A percentile compares a stretch with the other conserved stretches of the same genome.
Evolutionary conservation across 2,797 vertebrate genomes (phyloP).

Genomic region (Pangasius mekongensis): DNA sequence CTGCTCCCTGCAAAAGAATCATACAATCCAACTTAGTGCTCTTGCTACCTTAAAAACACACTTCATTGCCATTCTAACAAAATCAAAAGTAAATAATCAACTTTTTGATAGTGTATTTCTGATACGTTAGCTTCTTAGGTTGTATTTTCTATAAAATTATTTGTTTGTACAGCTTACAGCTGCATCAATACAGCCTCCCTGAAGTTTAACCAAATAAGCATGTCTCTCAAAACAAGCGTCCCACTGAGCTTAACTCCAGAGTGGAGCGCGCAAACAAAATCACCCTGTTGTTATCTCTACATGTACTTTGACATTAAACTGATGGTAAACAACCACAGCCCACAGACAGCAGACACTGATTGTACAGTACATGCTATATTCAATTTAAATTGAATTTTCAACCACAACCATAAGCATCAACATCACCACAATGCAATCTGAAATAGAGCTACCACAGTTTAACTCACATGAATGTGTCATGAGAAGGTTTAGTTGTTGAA

Average conservation of each 20-base stretch:
- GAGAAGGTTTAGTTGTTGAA: neutral
- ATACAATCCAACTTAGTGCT: constrained; percentile 2
- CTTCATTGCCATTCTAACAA: neutral
- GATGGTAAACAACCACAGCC: constrained; percentile 10
- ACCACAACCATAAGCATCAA: neutral
- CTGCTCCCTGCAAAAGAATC: constrained; percentile 86
- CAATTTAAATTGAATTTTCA: neutral
- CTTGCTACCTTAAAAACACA: neutral
- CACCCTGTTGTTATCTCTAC: constrained; percentile 9
- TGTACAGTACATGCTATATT: neutral
- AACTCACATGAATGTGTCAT: neutral
- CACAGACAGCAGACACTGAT: neutral
- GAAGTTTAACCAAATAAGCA: constrained; percentile 51
- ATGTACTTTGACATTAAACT: constrained; percentile 16
- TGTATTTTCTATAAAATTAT: constrained; percentile 44
- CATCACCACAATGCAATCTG: neutral
- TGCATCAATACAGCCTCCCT: constrained; percentile 63
- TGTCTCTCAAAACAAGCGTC: constrained; percentile 43
- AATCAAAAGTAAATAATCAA: neutral
- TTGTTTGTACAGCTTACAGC: constrained; percentile 76
- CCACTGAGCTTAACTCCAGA: constrained; percentile 35
- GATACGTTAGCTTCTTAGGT: neutral
- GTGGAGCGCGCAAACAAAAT: constrained; percentile 29
- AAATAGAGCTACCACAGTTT: neutral
- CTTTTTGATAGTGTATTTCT: neutral